Percentiles rank a stretch among this genome's conserved stretches.
Evolutionary conservation across 2,888 invertebrate genomes (phyloP).

Genomic region (Tiliacea citrago): DNA sequence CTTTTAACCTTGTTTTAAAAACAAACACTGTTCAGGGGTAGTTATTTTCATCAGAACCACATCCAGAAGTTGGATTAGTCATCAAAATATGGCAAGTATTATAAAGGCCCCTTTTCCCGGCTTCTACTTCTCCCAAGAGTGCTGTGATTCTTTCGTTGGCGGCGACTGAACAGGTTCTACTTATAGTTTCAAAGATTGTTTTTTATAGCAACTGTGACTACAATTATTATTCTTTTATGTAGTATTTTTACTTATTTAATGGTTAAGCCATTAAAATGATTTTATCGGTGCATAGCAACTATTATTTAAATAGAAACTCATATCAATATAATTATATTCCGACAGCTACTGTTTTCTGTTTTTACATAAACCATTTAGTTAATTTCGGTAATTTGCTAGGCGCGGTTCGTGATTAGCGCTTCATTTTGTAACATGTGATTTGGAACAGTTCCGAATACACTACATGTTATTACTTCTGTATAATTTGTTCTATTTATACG

Average conservation of each 20-base stretch:
- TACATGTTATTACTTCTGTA: conserved; percentile 46
- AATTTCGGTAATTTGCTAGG: conserved; percentile 59
- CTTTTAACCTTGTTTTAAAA: conserved; percentile 15
- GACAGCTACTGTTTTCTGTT: conserved; percentile 46
- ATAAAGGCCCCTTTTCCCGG: conserved; percentile 46
- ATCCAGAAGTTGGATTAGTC: conserved; percentile 56
- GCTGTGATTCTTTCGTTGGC: conserved; percentile 17
- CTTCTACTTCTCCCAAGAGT: conserved; percentile 54
- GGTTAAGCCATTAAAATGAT: neutral
- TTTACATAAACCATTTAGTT: conserved; percentile 63
- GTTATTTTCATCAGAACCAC: conserved; percentile 32
- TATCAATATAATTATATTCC: conserved; percentile 46
- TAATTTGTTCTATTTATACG: conserved; percentile 37
- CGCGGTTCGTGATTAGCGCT: conserved; percentile 55
- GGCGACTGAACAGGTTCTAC: conserved; percentile 27
- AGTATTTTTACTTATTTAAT: neutral
- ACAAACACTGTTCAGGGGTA: neutral
- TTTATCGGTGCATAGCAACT: neutral
- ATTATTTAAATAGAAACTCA: conserved; percentile 11
- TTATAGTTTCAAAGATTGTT: conserved; percentile 48
- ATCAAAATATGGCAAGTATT: conserved; percentile 54
- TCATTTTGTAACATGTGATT: conserved; percentile 62
- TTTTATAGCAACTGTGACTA: neutral
- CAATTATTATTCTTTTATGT: neutral
- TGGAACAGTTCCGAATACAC: conserved; percentile 56